These are phyloP conservation scores for Ditula angustiorana DNA, from an alignment of 2,888 invertebrate genomes.

Conservation along the genomic window DNA sequence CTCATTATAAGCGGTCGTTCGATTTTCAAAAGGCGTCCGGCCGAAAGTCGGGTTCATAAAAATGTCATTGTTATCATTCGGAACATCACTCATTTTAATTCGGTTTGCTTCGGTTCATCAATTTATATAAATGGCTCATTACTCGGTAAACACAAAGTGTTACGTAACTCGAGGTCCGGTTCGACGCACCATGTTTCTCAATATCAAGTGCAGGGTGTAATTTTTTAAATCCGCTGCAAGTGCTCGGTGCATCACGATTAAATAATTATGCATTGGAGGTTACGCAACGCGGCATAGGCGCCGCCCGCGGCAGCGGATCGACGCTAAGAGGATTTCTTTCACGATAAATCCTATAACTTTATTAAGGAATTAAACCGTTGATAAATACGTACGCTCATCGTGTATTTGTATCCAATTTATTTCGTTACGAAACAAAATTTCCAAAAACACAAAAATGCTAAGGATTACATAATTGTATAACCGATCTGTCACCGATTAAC, in stretches of 20 bases:
- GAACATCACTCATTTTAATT: conserved; percentile 77
- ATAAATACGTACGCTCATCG: conserved; percentile 17
- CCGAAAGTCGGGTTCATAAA: conserved; percentile 52
- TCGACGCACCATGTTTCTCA: conserved; percentile 62
- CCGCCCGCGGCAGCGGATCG: background rate
- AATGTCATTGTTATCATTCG: conserved; percentile 68
- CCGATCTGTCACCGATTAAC: conserved; percentile 37
- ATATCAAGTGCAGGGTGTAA: conserved; percentile 63
- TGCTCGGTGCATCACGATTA: conserved; percentile 47
- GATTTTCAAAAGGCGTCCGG: conserved; percentile 48
- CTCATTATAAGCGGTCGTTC: conserved; percentile 48
- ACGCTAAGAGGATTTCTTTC: conserved; percentile 29
- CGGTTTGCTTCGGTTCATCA: conserved; percentile 59
- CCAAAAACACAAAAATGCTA: conserved; percentile 7
- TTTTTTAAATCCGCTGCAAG: conserved; percentile 65
- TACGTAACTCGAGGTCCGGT: conserved; percentile 58
- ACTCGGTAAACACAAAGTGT: conserved; percentile 62
- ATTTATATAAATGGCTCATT: conserved; percentile 74
- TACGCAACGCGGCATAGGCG: conserved; percentile 17
- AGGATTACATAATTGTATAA: conserved; percentile 29
- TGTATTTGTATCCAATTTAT: conserved; percentile 18
- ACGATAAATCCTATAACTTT: conserved; percentile 32
- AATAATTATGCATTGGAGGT: conserved; percentile 51
- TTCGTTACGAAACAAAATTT: conserved; percentile 32
- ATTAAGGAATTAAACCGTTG: conserved; percentile 28